phyloP scores from a whole-genome alignment of 30 jellyfish, hydroid and myxozoan species.

The Haliclystus octoradiatus region DNA sequence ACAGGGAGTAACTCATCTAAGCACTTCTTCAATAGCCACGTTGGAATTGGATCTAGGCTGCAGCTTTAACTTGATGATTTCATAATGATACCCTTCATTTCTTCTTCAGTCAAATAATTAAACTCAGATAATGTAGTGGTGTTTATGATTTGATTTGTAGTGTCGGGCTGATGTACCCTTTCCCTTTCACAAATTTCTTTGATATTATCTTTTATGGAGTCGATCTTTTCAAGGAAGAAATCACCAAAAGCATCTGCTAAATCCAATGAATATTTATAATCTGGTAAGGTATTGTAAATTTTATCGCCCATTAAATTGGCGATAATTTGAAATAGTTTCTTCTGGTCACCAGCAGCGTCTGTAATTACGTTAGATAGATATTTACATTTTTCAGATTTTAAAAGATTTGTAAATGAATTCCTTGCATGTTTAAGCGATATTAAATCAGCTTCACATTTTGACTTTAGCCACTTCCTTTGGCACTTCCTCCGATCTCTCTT shows the following conservation, averaged over 20 bases:
- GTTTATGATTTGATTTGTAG: too few relatives aligned
- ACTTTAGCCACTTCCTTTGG: slow-evolving; percentile 9
- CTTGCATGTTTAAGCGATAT: slow-evolving; percentile 12
- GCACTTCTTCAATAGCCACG: slow-evolving; percentile 33
- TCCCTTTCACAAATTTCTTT: slow-evolving; percentile 17
- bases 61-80: slow-evolving; percentile 27
- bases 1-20: slow-evolving; percentile 19
- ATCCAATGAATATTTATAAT: slow-evolving; percentile 31
- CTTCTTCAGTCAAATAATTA: slow-evolving; percentile 21
- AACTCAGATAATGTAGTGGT: slow-evolving; percentile 9
- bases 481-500: slow-evolving; percentile 7
- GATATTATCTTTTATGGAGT: slow-evolving; percentile 16
- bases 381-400: too few relatives aligned
- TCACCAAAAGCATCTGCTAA: slow-evolving; percentile 26
- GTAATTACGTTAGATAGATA: slow-evolving; percentile 11
- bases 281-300: slow-evolving; percentile 24
- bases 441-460: slow-evolving; percentile 1
- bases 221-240: slow-evolving; percentile 17
- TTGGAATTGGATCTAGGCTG: slow-evolving; percentile 24
- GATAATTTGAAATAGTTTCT: slow-evolving; percentile 36
- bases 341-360: slow-evolving; percentile 23
- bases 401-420: slow-evolving; percentile 20
- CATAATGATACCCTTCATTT: slow-evolving; percentile 20
- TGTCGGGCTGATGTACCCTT: background rate
- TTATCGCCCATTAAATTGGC: slow-evolving; percentile 33